Evolutionary conservation across 2,113 vertebrate species (phyloP), one percentile per base, ranked within the genome.

Genomic region (Dicentrarchus labrax): DNA sequence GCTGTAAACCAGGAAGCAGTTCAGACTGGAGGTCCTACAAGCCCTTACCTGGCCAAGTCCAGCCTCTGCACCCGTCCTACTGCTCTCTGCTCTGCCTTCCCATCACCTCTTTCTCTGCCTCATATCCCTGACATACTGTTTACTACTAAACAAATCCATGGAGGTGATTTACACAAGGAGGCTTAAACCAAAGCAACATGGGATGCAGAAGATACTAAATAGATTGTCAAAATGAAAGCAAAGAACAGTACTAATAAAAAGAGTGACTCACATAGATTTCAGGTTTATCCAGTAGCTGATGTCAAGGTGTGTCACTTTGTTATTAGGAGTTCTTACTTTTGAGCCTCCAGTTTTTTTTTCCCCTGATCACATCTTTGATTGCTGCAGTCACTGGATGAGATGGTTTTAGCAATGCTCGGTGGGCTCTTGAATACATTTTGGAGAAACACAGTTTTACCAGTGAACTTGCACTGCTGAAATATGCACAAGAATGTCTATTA

Each of bases 61-160:
- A 95, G 79, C 92, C 95, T 9, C 21, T 93, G 0, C 86, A 95
- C 72, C 92, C 96, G 0, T 95, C 96, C 73, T 95, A 96, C 94
- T 97, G 96, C 79, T 99, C 98, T 38, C 96, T 99, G 78, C 96
- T 99, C 80, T 99, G 98, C 87, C 95, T 99, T 53, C 98, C 98
- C 82, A 95, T 99, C 82, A 95, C 96, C 89, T 98, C 97, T 11
- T 99, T 99, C 94, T 97, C 96, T 0, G 96, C 97, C 76, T 94
- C 97, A 0, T 88, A 82, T 17, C 86, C 80, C n/a, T 94, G 87
- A 94, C 45, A 8, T 0, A 4, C 15, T 12, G 1, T 4, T 1
- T 16, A 10, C 70, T 0, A 15, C 24, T 22, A 17, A 17, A 38
- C n/a, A 5, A 71, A 43, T 15, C 66, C 53, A 13, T 2, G 1